Conservation (phyloP, 2,113 vertebrate species). For the Zootoca vivipara region DNA sequence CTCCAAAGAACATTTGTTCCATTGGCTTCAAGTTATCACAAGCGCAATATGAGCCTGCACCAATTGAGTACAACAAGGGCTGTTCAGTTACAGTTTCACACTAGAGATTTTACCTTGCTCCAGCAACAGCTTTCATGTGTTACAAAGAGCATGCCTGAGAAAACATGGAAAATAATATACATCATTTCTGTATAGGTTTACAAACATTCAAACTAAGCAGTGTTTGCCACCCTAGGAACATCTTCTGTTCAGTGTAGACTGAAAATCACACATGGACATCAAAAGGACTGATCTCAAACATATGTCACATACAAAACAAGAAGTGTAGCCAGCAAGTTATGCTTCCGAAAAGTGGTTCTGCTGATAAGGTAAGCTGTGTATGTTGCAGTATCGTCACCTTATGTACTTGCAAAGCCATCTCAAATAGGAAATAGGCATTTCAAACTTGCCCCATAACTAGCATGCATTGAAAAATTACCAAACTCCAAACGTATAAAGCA, state of each 20-base stretch:
- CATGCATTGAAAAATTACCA: constrained; percentile 33
- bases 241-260: not conserved
- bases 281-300: not conserved
- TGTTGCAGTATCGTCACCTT: not conserved
- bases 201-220: constrained; percentile 38
- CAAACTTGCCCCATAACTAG: constrained; percentile 52
- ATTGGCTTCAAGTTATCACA: constrained; percentile 50
- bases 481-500: constrained; percentile 34
- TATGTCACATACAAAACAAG: constrained; percentile 46
- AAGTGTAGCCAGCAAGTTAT: not conserved
- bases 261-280: constrained; percentile 45
- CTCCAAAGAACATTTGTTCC: constrained; percentile 61
- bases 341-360: not conserved
- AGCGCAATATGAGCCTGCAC: constrained; percentile 57
- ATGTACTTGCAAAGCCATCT: constrained; percentile 50
- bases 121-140: constrained; percentile 30
- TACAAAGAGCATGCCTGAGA: not conserved
- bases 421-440: constrained; percentile 47
- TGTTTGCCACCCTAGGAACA: not conserved
- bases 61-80: constrained; percentile 48
- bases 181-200: constrained; percentile 20
- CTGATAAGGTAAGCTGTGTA: constrained; percentile 7
- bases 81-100: constrained; percentile 3
- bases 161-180: not conserved
- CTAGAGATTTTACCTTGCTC: constrained; percentile 35